Base-by-base conservation (phyloP, 1,140 invertebrate species). In the Epicauta chinensis region DNA sequence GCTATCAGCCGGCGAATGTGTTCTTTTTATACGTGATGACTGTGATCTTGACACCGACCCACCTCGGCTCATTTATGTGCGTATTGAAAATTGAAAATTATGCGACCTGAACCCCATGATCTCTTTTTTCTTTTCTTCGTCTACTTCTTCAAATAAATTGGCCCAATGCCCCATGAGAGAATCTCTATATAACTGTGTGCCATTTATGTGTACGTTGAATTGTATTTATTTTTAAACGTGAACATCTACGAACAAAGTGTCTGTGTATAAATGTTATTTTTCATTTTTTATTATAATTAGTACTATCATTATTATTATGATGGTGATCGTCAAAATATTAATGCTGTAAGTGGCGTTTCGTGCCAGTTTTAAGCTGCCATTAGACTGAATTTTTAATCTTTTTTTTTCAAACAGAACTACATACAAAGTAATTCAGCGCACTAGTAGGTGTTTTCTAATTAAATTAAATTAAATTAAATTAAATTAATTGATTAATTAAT, bases 21-120 rank as follows among this genome's bases (percentile, higher is more conserved):
- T 71, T 59, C 62, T 71, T 58, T 61, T 71, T 47, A 67, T 69
- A 56, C 67, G 65, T 59, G 64, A 70, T 57, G 69, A 72, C 69
- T 71, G 65, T 69, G 69, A 71, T 69, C 55, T 67, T 51, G 59
- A 54, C 49, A 62, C 62, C 47, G 59, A 54, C 52, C 43, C 52
- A 48, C 41, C 54, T 53, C 36, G 63, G 51, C 66, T 71, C 41
- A 66, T 71, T 46, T 67, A 69, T 54, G 67, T 71, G 54, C 65
- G 65, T 53, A 68, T 71, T 37, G 69, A 71, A 55, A 58, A 40
- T 38, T 38, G 23, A 13, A 30, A 13, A 53, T 40, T 46, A 51
- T 36, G 57, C 57, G 43, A 59, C 57, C 57, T 59, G 58, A 59
- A 55, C 23, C 23, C 40, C 50, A 51, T 59, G 57, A 59, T 59